Evolutionary conservation across 2,113 vertebrate genomes (phyloP).

Genomic region (Equus quagga): DNA sequence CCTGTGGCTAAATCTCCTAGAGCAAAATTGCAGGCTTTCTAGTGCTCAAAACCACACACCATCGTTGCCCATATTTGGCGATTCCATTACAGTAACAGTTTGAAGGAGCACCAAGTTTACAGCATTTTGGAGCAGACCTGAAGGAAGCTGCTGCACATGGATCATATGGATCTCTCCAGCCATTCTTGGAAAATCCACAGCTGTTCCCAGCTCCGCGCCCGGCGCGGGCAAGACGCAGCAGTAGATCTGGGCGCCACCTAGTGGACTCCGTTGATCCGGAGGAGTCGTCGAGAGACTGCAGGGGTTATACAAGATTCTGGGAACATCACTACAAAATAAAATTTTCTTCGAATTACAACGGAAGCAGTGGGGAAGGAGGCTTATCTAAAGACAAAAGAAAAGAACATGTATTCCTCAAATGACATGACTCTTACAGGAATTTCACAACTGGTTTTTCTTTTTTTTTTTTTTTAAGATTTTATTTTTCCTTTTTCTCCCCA

Average conservation of each 20-base stretch:
- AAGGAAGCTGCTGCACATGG: background rate
- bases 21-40: background rate
- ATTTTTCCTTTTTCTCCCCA: too few species aligned
- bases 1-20: background rate
- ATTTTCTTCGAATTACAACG: background rate
- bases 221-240: background rate
- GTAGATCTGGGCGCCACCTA: conserved; percentile 79
- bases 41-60: background rate
- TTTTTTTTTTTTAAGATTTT: too few species aligned
- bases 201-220: background rate
- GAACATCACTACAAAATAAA: background rate
- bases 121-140: background rate
- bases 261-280: conserved; percentile 65
- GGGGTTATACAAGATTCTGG: background rate
- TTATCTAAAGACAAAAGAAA: background rate
- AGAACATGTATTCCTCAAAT: background rate
- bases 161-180: background rate
- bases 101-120: background rate
- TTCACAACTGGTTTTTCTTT: conserved; percentile 17
- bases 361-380: background rate
- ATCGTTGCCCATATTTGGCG: background rate
- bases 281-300: background rate
- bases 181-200: background rate
- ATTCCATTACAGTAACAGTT: accelerated
- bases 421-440: background rate